Conservation (phyloP, 2,888 invertebrate genomes). For the Halocaridina rubra region DNA sequence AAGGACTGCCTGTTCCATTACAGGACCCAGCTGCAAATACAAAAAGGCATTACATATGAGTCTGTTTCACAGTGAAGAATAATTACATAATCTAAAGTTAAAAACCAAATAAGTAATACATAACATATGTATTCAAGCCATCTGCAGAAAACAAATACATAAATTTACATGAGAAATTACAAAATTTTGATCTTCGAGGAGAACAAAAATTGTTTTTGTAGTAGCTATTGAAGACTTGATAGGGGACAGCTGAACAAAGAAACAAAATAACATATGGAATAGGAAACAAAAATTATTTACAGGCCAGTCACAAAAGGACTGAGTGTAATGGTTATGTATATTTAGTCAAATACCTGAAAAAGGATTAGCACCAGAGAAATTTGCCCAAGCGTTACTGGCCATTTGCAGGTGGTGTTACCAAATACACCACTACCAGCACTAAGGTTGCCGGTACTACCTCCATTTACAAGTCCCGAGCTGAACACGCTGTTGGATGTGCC, state of each 20-base stretch:
- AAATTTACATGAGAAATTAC: too few species aligned
- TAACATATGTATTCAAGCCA: too few species aligned
- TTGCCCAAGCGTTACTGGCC: conserved; percentile 34
- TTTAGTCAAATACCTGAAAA: conserved; percentile 35
- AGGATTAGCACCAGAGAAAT: conserved; percentile 42
- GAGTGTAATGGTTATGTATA: not conserved
- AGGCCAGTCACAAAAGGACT: not conserved
- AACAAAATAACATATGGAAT: too few species aligned
- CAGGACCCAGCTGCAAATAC: conserved; percentile 20
- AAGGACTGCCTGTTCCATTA: conserved; percentile 9
- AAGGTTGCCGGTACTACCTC: conserved; percentile 19
- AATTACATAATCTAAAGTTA: too few species aligned
- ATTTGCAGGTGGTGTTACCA: too few species aligned
- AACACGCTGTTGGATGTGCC: conserved; percentile 30
- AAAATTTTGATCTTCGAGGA: too few species aligned
- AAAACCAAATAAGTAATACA: too few species aligned
- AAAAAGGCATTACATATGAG: not conserved
- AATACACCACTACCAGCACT: conserved; percentile 10
- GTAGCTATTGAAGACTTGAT: too few species aligned
- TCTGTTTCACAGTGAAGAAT: not conserved
- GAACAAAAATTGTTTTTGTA: too few species aligned
- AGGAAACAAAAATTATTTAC: too few species aligned
- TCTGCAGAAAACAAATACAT: too few species aligned
- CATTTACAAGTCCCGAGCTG: conserved; percentile 13
- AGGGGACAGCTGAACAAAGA: too few species aligned